Percentiles rank a stretch among this genome's conserved stretches.
These are phyloP conservation scores for Scaptomyza cyrtandrae DNA, from an alignment of 2,888 invertebrate genomes.

Conservation along the genomic window DNA sequence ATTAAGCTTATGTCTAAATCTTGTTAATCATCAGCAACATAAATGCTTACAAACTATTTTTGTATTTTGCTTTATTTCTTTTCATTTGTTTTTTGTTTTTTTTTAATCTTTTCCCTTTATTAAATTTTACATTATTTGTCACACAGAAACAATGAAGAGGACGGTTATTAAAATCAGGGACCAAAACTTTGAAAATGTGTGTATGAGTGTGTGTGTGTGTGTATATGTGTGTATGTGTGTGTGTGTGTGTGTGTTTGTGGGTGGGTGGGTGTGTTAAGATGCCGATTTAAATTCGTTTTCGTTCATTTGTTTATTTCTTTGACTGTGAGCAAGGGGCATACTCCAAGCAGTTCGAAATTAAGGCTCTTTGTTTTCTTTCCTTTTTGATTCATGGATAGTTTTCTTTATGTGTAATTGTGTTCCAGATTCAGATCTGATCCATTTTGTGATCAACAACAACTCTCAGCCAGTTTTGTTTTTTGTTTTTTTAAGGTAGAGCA, in stretches of 20 bases:
- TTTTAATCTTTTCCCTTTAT: conserved; percentile 8
- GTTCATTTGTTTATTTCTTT: conserved; percentile 38
- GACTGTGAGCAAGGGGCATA: conserved; percentile 65
- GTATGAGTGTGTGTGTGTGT: conserved; percentile 12
- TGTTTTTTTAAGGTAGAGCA: conserved; percentile 8
- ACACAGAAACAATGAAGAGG: conserved; percentile 79
- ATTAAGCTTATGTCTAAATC: conserved; percentile 26
- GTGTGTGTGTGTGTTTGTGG: too few species aligned
- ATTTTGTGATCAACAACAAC: not conserved
- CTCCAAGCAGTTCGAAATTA: conserved; percentile 59
- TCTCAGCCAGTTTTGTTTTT: conserved; percentile 7
- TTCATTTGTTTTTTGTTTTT: not conserved
- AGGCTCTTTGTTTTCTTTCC: conserved; percentile 20
- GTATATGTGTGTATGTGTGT: conserved; percentile 8
- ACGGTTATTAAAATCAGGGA: conserved; percentile 72
- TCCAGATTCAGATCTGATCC: not conserved
- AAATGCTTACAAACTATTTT: conserved; percentile 11
- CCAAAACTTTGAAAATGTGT: conserved; percentile 37
- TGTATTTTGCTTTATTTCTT: conserved; percentile 15
- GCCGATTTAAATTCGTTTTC: conserved; percentile 38
- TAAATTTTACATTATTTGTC: conserved; percentile 74
- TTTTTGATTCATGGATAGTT: conserved; percentile 1
- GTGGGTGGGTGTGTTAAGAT: conserved; percentile 33
- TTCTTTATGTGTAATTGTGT: not conserved
- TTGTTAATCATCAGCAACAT: conserved; percentile 19